Evolutionary conservation across 1,140 invertebrate genomes (phyloP).

Genomic region (Zaprionus davidi): DNA sequence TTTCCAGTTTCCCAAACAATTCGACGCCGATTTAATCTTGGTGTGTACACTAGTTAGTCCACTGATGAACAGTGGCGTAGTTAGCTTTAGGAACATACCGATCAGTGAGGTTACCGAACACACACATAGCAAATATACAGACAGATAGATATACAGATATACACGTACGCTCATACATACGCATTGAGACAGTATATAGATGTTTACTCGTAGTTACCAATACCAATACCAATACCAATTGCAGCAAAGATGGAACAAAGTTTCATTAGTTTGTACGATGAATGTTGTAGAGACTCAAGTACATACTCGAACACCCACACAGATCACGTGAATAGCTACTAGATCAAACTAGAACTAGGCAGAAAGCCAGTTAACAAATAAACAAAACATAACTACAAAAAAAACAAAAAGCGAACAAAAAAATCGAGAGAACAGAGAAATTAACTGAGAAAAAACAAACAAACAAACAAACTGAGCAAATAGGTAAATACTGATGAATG

Average conservation of each 20-base stretch:
- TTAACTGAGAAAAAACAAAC: not conserved
- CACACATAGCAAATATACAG: constrained; percentile 1
- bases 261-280: constrained; percentile 45
- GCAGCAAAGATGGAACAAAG: constrained; percentile 36
- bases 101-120: not conserved
- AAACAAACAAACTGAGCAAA: constrained; percentile 27
- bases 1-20: not conserved
- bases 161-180: not conserved
- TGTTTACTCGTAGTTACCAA: constrained; percentile 8
- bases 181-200: constrained; percentile 16
- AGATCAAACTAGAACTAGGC: constrained; percentile 34
- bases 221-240: not conserved
- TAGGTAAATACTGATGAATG: constrained; percentile 32
- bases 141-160: not conserved
- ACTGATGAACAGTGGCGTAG: constrained; percentile 30
- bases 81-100: constrained; percentile 19
- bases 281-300: constrained; percentile 7
- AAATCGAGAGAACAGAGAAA: not conserved
- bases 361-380: constrained; percentile 20
- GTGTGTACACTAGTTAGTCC: constrained; percentile 40
- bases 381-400: constrained; percentile 16
- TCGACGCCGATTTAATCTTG: constrained; percentile 16
- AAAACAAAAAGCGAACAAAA: not conserved
- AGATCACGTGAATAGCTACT: constrained; percentile 29
- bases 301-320: constrained; percentile 4